A percentile compares a stretch with the other conserved stretches of the same genome.
These are phyloP conservation scores for Tyto alba DNA, from an alignment of 2,113 vertebrate genomes.

Conservation along the genomic window DNA sequence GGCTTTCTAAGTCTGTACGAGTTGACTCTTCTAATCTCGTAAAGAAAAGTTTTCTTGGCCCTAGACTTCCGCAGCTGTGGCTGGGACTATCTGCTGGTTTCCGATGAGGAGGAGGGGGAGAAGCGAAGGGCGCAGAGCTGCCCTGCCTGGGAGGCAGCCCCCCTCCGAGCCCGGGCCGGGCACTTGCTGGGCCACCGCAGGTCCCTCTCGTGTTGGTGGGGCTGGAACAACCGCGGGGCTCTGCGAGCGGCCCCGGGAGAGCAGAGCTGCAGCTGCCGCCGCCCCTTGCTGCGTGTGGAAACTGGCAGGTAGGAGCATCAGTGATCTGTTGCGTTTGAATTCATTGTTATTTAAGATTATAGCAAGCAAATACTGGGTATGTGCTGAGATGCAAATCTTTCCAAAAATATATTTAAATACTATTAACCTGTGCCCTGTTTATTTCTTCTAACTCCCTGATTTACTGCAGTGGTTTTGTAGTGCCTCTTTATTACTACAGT, in stretches of 20 bases:
- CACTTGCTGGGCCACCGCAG: accelerated
- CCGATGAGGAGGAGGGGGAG: no score
- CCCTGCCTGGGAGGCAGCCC: accelerated
- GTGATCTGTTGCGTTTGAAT: not conserved
- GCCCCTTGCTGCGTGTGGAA: not conserved
- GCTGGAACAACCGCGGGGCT: not conserved
- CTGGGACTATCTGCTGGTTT: accelerated
- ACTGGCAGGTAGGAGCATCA: not conserved
- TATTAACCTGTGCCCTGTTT: not conserved
- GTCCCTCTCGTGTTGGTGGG: accelerated
- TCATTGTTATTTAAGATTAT: not conserved
- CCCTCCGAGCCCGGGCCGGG: accelerated
- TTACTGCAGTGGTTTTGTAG: not conserved
- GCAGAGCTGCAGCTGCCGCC: not conserved
- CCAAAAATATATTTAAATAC: not conserved
- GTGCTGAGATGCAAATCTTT: not conserved
- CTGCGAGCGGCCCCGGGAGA: not conserved
- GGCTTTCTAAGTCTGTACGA: accelerated
- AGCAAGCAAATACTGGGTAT: not conserved
- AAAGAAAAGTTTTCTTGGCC: accelerated
- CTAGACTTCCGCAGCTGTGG: accelerated
- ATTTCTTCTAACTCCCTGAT: not conserved
- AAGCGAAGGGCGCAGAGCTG: accelerated
- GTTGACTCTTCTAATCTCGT: accelerated
- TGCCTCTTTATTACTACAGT: not conserved